These are phyloP conservation scores for Eupithecia exiguata DNA, from an alignment of 2,888 invertebrate species.

Conservation along the genomic window DNA sequence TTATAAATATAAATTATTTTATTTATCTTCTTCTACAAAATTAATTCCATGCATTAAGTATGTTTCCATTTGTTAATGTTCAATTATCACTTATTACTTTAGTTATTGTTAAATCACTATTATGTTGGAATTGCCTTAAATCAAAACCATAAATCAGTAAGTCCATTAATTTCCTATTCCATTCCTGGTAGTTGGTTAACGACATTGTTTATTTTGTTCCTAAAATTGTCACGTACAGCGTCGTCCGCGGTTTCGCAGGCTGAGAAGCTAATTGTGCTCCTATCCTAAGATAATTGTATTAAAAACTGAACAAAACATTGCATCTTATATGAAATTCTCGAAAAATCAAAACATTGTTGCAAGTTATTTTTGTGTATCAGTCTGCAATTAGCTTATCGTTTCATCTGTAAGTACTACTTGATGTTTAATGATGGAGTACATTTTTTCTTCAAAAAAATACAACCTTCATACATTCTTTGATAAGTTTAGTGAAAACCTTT, in stretches of 20 bases:
- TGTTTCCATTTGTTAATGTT: not conserved
- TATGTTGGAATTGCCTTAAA: too few relatives aligned
- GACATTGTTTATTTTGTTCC: slow-evolving; percentile 10
- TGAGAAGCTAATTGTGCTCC: slow-evolving; percentile 25
- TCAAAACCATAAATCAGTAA: not conserved
- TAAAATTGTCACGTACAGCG: slow-evolving; percentile 17
- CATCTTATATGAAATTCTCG: not conserved
- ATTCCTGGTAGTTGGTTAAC: not conserved
- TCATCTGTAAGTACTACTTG: not conserved
- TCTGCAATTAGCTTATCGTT: not conserved
- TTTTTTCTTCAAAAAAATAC: too few relatives aligned
- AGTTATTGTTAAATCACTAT: too few relatives aligned
- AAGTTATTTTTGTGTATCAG: too few relatives aligned
- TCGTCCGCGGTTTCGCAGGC: slow-evolving; percentile 18
- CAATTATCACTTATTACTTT: not conserved
- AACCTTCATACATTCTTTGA: not conserved
- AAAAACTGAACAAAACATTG: not conserved
- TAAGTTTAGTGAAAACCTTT: not conserved
- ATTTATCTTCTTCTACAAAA: too few relatives aligned
- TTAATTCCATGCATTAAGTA: too few relatives aligned
- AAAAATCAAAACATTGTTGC: not conserved
- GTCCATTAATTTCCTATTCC: not conserved
- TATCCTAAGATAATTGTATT: slow-evolving; percentile 6
- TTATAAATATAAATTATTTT: too few relatives aligned
- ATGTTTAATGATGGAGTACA: too few relatives aligned